Evolutionary conservation across 2,888 invertebrate species (phyloP).

Genomic region (Cistogaster globosa): DNA sequence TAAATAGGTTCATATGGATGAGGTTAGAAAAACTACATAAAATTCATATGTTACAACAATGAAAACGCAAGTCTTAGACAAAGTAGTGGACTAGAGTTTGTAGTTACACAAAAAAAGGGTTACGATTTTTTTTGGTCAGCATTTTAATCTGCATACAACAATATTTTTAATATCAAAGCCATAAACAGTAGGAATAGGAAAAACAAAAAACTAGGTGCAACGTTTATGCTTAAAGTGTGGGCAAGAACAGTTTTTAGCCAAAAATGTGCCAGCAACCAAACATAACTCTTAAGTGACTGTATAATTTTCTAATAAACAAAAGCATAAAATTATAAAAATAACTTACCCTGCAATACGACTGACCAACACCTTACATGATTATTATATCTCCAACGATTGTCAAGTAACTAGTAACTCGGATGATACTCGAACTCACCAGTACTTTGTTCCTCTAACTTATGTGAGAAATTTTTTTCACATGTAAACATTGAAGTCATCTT

Average conservation of each 20-base stretch:
- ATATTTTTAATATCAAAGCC: slow-evolving; percentile 50
- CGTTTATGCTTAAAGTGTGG: slow-evolving; percentile 66
- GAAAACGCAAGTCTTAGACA: slow-evolving; percentile 1
- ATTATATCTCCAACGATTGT: background rate
- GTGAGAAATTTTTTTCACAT: too few species aligned
- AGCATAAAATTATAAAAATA: background rate
- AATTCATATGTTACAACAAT: slow-evolving; percentile 52
- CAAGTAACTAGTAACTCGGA: too few species aligned
- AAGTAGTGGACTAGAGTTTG: slow-evolving; percentile 34
- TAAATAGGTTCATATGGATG: slow-evolving; percentile 63
- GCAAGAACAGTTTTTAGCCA: slow-evolving; percentile 35
- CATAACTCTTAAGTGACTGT: slow-evolving; percentile 61
- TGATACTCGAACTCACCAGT: too few species aligned
- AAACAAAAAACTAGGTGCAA: slow-evolving; percentile 54
- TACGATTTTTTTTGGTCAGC: slow-evolving; percentile 52
- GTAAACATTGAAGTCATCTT: too few species aligned
- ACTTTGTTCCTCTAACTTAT: too few species aligned
- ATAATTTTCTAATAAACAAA: slow-evolving; percentile 14
- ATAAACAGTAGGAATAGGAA: slow-evolving; percentile 16
- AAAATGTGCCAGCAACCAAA: slow-evolving; percentile 26
- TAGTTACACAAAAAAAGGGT: slow-evolving; percentile 19
- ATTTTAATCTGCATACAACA: slow-evolving; percentile 68
- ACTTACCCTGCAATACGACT: background rate
- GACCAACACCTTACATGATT: background rate
- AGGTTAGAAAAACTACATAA: slow-evolving; percentile 31